phyloP scores from a whole-genome alignment of 2,888 invertebrate species.

The Malachius bipustulatus region DNA sequence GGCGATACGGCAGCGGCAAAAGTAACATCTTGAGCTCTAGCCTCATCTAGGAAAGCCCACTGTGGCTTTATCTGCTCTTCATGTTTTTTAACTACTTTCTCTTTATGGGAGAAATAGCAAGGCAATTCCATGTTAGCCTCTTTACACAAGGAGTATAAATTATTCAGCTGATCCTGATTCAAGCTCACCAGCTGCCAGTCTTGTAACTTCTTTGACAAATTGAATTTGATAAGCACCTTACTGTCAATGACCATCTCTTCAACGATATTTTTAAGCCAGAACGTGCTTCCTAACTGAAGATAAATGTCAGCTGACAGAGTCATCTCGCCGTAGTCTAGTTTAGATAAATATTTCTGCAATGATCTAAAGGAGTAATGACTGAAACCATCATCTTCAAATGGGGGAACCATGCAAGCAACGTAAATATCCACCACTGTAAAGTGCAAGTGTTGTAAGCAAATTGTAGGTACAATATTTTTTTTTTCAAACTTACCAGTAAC shows the following conservation, averaged over 20 bases:
- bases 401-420: conserved; percentile 26
- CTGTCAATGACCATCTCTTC: conserved; percentile 41
- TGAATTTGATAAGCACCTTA: conserved; percentile 41
- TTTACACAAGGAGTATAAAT: conserved; percentile 39
- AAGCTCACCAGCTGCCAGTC: conserved; percentile 34
- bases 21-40: conserved; percentile 35
- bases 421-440: conserved; percentile 25
- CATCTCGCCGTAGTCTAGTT: conserved; percentile 5
- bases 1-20: conserved; percentile 39
- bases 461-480: no score
- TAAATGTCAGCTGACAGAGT: conserved; percentile 39
- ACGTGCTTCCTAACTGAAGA: conserved; percentile 46
- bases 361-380: conserved; percentile 18
- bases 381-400: conserved; percentile 27
- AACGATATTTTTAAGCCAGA: conserved; percentile 54
- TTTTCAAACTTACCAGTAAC: conserved; percentile 36
- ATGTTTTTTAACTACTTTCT: conserved; percentile 10
- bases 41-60: conserved; percentile 43
- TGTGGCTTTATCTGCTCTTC: conserved; percentile 22
- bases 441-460: no score
- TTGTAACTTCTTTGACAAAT: conserved; percentile 43
- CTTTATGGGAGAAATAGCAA: conserved; percentile 19
- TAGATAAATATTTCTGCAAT: conserved; percentile 10
- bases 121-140: conserved; percentile 30
- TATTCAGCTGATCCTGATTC: conserved; percentile 40